Conservation (phyloP, 35 echinoderm and acorn worm species). For the Apostichopus japonicus region DNA sequence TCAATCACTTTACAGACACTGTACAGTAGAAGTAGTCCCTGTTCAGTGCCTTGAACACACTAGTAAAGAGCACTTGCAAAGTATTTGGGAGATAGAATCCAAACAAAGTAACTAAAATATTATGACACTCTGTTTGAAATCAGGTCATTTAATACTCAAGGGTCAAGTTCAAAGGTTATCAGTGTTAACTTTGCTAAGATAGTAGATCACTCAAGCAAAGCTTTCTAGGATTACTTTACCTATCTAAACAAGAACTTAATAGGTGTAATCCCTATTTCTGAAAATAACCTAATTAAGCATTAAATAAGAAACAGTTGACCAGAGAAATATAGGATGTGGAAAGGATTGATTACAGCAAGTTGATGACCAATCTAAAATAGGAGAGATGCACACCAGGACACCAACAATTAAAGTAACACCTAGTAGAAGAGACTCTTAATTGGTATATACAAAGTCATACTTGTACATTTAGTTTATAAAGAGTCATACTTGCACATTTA, state of each 20-base stretch:
- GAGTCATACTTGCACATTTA: too few species aligned
- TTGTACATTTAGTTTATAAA: too few species aligned
- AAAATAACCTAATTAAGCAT: neutral
- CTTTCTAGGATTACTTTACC: neutral
- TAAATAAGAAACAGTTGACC: too few species aligned
- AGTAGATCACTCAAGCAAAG: neutral
- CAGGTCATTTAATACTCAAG: neutral
- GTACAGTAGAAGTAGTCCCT: too few species aligned
- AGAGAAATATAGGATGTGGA: neutral
- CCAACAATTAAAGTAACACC: neutral
- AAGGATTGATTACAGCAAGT: neutral
- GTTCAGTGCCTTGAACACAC: too few species aligned
- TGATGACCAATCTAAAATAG: neutral
- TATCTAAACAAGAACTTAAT: neutral
- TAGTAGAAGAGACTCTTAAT: too few species aligned
- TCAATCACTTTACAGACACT: too few species aligned
- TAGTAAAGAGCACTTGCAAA: too few species aligned
- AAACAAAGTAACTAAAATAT: neutral
- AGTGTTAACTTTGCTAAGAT: neutral
- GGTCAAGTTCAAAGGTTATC: neutral
- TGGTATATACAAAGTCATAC: too few species aligned
- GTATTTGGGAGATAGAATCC: neutral
- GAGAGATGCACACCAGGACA: neutral
- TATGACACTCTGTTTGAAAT: neutral
- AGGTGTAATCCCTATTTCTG: neutral